Evolutionary conservation across 2,797 vertebrate genomes (phyloP), one percentile per base, ranked within the genome.

Genomic region (Vespertilio murinus): DNA sequence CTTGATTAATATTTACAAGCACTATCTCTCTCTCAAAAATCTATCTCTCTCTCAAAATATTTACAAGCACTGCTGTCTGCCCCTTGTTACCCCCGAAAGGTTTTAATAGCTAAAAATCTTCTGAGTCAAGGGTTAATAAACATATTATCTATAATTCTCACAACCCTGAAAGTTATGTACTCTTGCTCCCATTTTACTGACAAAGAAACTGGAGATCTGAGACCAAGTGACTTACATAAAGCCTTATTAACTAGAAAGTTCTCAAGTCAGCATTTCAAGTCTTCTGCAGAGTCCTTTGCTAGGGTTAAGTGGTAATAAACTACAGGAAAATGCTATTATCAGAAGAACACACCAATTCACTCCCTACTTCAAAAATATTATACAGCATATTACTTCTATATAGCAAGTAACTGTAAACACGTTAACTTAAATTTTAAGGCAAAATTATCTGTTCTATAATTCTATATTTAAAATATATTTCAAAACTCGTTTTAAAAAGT

Each of bases 151-250:
- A 25, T 54, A 69, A 56, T 67, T 22, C 28, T 74, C 65, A 82
- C 11, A 80, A 35, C 28, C 10, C 2, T 49, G 3, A 6, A 83
- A 90, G 7, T 47, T 80, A 88, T 2, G 25, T 40, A 59, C 52
- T n/a, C 61, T 83, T 89, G 35, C n/a, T 86, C 70, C 56, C 52
- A 88, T 67, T 84, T 95, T 75, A 82, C 52, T 75, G 38, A 77
- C 54, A 90, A 54, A 20, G 13, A 93, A 81, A 80, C 20, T 64
- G 14, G 77, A 67, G 52, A 33, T 67, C 49, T 70, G 33, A 94
- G 30, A 83, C 54, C 33, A 88, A 84, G 14, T 67, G 35, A 92
- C 33, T 92, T 71, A 70, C 8, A 49, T 81, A 91, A 93, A 84
- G 23, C 4, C 69, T 83, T 12, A 84, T 1, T 1, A 84, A 33